Evolutionary conservation across 92 coral and sea anemone genomes (phyloP), one percentile per base, ranked within the genome.

Genomic region (Ricordea florida): DNA sequence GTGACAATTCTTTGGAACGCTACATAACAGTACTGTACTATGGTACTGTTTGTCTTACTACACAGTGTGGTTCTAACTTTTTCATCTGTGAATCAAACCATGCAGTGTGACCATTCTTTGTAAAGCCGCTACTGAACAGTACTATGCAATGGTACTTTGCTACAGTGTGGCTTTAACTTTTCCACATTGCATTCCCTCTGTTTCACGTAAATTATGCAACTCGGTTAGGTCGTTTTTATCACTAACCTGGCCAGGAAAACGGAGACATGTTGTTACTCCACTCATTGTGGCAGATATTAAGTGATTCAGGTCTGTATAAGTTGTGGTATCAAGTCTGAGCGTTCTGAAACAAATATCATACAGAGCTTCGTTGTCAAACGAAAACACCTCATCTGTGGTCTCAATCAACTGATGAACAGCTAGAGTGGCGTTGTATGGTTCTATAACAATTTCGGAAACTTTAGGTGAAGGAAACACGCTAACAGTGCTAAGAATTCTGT

Each of bases 161-260:
- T 14, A 44, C 50, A n/a, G 5, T 3, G 50, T 44, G 50, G 50
- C 1, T 7, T 24, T 8, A 6, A 55, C 31, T 1, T 0, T 42
- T 42, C 17, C 15, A 6, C n/a, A 8, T n/a, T 8, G 44, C n/a
- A n/a, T 6, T 14, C 8, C 0, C 49, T 14, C 8, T 0, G 16
- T 14, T 21, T 21, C 49, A 42, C n/a, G n/a, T n/a, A n/a, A n/a
- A n/a, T n/a, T n/a, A n/a, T n/a, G n/a, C n/a, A n/a, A n/a, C n/a
- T n/a, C n/a, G n/a, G n/a, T n/a, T n/a, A n/a, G n/a, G n/a, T n/a
- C n/a, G n/a, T n/a, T n/a, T n/a, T n/a, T n/a, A n/a, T n/a, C 5
- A 57, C 93, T 3, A 42, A 90, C 96, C 96, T 90, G 96, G 4
- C 96, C 96, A 2, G 96, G 96, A 15, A 90, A 90, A 16, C 96